Conservation (phyloP, 2,888 invertebrate genomes). For the Aspidiotus rigidus region DNA sequence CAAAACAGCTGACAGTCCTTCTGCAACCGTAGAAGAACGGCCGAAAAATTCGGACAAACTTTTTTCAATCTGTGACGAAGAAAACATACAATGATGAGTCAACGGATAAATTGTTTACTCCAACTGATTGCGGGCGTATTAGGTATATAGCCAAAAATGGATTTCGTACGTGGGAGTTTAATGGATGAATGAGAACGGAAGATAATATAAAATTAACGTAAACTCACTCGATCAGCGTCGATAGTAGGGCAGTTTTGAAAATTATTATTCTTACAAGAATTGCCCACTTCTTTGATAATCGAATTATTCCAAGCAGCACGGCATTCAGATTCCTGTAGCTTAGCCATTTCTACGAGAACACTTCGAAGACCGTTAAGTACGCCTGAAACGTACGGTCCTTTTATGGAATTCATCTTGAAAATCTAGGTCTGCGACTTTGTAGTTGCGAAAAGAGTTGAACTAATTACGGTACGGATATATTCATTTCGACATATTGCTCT, state of each 20-base stretch:
- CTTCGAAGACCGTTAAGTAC: conserved; percentile 60
- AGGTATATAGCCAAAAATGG: too few species aligned
- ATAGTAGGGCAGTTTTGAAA: conserved; percentile 8
- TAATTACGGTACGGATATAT: too few species aligned
- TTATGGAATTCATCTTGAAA: neutral
- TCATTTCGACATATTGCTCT: too few species aligned
- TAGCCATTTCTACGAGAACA: conserved; percentile 57
- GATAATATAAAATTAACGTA: conserved; percentile 22
- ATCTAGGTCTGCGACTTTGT: too few species aligned
- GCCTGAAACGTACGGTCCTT: conserved; percentile 37
- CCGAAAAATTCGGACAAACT: conserved; percentile 53
- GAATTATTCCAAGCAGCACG: conserved; percentile 60
- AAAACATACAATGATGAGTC: conserved; percentile 1
- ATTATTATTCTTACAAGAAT: conserved; percentile 12
- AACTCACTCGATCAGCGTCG: conserved; percentile 15
- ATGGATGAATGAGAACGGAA: neutral
- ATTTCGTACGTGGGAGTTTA: neutral
- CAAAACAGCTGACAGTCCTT: conserved; percentile 55
- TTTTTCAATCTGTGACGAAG: conserved; percentile 42
- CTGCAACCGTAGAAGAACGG: conserved; percentile 58
- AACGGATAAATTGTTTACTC: neutral
- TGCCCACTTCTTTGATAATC: conserved; percentile 48
- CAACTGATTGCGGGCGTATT: neutral
- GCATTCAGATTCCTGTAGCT: conserved; percentile 54
- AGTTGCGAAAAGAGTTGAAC: too few species aligned